A percentile compares a stretch with the other conserved stretches of the same genome.
phyloP scores from a whole-genome alignment of 2,113 vertebrate species.

The Zosterops lateralis region DNA sequence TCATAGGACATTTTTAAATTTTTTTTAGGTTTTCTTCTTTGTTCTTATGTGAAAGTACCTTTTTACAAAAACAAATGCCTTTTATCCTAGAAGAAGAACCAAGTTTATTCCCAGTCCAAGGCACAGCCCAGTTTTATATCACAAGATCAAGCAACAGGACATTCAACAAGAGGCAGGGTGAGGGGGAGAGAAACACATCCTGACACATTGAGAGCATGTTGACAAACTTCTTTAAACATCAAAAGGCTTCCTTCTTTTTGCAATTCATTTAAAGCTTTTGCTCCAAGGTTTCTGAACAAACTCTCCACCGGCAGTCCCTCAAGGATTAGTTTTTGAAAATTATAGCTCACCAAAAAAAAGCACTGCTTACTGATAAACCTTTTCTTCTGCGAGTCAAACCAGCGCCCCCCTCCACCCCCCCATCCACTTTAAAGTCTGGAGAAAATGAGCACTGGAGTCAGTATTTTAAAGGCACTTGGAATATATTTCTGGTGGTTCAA shows the following conservation, averaged over 20 bases:
- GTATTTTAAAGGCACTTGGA: neutral
- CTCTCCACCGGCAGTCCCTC: neutral
- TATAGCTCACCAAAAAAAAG: neutral
- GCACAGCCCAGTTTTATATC: neutral
- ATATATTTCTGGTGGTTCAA: neutral
- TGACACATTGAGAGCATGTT: neutral
- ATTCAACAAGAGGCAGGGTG: neutral
- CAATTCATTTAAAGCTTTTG: slow-evolving; percentile 21
- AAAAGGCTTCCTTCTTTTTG: neutral
- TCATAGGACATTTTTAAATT: neutral
- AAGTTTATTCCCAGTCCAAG: neutral
- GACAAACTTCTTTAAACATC: slow-evolving; percentile 24
- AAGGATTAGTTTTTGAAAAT: slow-evolving; percentile 1
- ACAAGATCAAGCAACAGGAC: neutral
- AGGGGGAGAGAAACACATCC: neutral
- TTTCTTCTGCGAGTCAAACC: neutral
- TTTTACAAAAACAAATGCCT: neutral
- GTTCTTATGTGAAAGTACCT: neutral
- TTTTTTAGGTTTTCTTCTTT: neutral
- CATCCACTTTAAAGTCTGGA: neutral
- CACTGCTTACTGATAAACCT: neutral
- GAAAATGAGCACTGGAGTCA: neutral
- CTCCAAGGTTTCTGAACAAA: slow-evolving; percentile 15
- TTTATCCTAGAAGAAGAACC: neutral
- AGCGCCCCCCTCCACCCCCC: rapidly evolving